Evolutionary conservation across 1,140 invertebrate genomes (phyloP), one percentile per base, ranked within the genome.

Genomic region (Diabrotica virgifera): DNA sequence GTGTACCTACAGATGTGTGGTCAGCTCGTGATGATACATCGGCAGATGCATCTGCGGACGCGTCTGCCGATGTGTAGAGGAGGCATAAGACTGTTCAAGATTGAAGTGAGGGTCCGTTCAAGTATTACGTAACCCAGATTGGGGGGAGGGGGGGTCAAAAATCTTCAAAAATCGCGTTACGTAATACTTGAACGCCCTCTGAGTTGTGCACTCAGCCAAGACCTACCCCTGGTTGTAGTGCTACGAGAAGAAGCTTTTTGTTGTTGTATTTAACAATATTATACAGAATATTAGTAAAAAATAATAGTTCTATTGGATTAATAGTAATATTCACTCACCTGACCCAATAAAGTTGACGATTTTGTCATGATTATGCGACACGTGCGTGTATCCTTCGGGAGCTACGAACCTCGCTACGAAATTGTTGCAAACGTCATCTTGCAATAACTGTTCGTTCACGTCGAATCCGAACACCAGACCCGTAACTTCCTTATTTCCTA

Each of bases 381-480:
- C 61, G 14, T 63, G 62, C 10, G 12, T 64, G 37, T 58, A 61
- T 11, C 62, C 52, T 13, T 67, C 65, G 0, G 74, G 71, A 9
- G 62, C 56, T n/a, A 59, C 62, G 57, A 55, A 71, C 24, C 64
- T 55, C 7, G 64, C 37, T 50, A 62, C 63, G 52, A 71, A 71
- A 52, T 63, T 50, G 10, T 73, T 68, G 50, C 67, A 67, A 35
- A 66, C 66, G 60, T 77, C 72, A 52, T 71, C 71, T 3, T 67
- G 64, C 62, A 89, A 75, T 65, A 89, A 78, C 72, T 85, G 83
- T 74, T 88, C 86, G 74, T 89, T 88, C 53, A 88, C 80, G 71
- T 87, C 87, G 72, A 89, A 89, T 12, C 87, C 87, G 75, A 89
- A 89, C 13, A 84, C 80, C 53, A 83, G 80, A 59, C 86, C 80